Evolutionary conservation across 1,140 invertebrate species (phyloP).

Genomic region (Pogonognathellus flavescens): DNA sequence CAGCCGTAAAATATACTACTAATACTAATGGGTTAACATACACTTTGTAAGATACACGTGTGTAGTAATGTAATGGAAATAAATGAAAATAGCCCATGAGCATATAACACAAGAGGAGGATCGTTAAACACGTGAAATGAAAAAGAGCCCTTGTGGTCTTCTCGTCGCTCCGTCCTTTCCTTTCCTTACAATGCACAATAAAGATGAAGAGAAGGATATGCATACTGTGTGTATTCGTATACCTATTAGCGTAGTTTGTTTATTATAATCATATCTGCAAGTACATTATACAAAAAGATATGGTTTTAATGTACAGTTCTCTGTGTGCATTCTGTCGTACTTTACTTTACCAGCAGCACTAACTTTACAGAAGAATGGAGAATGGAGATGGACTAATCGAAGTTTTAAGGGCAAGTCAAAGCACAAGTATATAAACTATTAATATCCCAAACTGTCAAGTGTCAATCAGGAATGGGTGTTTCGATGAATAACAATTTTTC

Average conservation of each 20-base stretch:
- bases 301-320: too few species aligned
- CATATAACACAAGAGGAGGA: background rate
- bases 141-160: slow-evolving; percentile 8
- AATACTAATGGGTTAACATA: too few species aligned
- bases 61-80: slow-evolving; percentile 13
- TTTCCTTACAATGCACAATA: slow-evolving; percentile 34
- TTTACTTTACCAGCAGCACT: background rate
- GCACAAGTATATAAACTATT: slow-evolving; percentile 59
- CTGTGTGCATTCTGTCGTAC: background rate
- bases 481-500: slow-evolving; percentile 67
- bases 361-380: too few species aligned
- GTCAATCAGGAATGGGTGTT: slow-evolving; percentile 65
- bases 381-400: slow-evolving; percentile 23
- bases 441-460: slow-evolving; percentile 66
- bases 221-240: background rate
- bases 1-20: too few species aligned
- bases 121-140: background rate
- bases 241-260: background rate
- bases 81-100: slow-evolving; percentile 47
- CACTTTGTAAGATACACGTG: too few species aligned
- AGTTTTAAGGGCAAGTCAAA: slow-evolving; percentile 50
- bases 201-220: slow-evolving; percentile 10
- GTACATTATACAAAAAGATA: too few species aligned
- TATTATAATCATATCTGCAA: too few species aligned
- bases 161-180: background rate